Conservation (phyloP, 1,140 invertebrate genomes). For the Musca domestica region DNA sequence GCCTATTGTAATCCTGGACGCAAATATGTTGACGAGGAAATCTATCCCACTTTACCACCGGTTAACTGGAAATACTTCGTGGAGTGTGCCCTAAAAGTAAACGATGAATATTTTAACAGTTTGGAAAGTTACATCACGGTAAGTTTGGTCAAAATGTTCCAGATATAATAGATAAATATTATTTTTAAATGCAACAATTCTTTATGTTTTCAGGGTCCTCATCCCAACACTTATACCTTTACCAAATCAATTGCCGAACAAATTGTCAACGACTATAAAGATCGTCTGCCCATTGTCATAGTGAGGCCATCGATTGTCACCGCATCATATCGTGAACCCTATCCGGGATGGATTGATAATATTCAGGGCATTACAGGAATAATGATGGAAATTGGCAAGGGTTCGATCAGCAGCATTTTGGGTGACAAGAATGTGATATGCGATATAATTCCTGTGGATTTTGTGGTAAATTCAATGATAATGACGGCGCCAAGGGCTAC, state of each 20-base stretch:
- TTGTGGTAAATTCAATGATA: conserved; percentile 85
- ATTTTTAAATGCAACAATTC: not conserved
- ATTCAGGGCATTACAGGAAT: conserved; percentile 79
- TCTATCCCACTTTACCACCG: conserved; percentile 64
- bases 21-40: conserved; percentile 65
- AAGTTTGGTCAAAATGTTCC: not conserved
- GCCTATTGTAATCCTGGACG: conserved; percentile 83
- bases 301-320: conserved; percentile 89
- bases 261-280: conserved; percentile 63
- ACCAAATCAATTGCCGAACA: conserved; percentile 84
- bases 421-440: conserved; percentile 71
- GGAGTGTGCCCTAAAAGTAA: conserved; percentile 61
- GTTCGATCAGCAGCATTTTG: conserved; percentile 79
- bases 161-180: not conserved
- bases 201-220: conserved; percentile 59
- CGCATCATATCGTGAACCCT: conserved; percentile 72
- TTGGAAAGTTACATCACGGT: conserved; percentile 60
- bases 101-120: conserved; percentile 60
- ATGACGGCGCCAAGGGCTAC: conserved; percentile 66
- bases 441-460: conserved; percentile 88
- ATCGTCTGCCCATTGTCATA: conserved; percentile 77
- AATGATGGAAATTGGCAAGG: conserved; percentile 81
- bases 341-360: conserved; percentile 90
- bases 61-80: conserved; percentile 65
- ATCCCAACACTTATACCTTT: conserved; percentile 86